Evolutionary conservation across 2,113 vertebrate species (phyloP).

Genomic region (Fulmarus glacialis): DNA sequence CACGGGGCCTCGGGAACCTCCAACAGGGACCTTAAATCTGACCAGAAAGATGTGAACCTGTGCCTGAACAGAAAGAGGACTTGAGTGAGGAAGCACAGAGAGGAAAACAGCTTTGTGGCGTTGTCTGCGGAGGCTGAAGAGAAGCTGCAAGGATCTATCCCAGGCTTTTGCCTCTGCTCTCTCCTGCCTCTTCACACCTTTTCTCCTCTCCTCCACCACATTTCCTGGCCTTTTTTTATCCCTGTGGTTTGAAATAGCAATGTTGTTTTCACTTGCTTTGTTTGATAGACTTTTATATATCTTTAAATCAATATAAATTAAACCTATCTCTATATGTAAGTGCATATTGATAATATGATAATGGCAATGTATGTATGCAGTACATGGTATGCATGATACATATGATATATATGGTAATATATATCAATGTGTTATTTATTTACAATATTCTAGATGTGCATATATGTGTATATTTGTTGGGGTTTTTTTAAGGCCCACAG

Average conservation of each 20-base stretch:
- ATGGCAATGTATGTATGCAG: not conserved
- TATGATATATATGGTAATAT: not conserved
- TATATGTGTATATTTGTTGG: not conserved
- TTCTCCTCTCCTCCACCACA: not conserved
- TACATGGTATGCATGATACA: not conserved
- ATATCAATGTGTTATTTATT: not conserved
- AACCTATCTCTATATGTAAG: not conserved
- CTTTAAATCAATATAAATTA: not conserved
- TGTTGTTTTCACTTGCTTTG: constrained; percentile 10
- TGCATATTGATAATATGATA: not conserved
- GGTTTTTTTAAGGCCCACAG: not conserved
- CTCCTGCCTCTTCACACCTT: not conserved
- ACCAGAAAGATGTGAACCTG: not conserved
- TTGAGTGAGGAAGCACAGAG: not conserved
- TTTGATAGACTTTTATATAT: not conserved
- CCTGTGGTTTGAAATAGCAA: not conserved
- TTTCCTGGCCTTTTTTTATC: not conserved
- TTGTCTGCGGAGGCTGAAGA: not conserved
- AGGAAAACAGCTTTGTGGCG: not conserved
- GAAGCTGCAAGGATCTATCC: not conserved
- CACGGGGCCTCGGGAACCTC: not conserved
- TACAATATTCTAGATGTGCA: not conserved
- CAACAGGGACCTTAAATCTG: not conserved
- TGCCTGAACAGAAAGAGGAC: not conserved
- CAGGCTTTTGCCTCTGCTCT: not conserved